Evolutionary conservation across 1,140 invertebrate genomes (phyloP).

Genomic region (Drosophila funebris): DNA sequence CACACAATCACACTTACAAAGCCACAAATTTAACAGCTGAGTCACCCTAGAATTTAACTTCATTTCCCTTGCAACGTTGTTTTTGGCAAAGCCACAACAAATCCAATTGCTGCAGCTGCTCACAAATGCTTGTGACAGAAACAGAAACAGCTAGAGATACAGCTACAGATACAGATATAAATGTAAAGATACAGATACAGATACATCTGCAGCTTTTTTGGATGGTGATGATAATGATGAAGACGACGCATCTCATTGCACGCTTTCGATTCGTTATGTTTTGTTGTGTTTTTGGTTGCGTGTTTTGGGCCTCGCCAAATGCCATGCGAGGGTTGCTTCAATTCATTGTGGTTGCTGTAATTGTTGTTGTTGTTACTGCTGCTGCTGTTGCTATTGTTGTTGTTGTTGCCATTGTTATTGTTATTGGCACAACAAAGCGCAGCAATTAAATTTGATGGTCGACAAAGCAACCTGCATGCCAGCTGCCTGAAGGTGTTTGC

Average conservation of each 20-base stretch:
- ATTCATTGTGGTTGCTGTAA: slow-evolving; percentile 40
- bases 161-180: neutral
- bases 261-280: slow-evolving; percentile 18
- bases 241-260: slow-evolving; percentile 25
- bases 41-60: slow-evolving; percentile 1
- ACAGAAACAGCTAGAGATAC: neutral
- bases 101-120: slow-evolving; percentile 29
- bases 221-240: neutral
- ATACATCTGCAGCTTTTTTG: neutral
- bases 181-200: slow-evolving; percentile 5
- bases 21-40: slow-evolving; percentile 25
- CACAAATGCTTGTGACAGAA: slow-evolving; percentile 11
- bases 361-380: slow-evolving; percentile 1
- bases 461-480: slow-evolving; percentile 49
- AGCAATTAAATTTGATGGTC: slow-evolving; percentile 68
- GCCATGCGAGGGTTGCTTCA: slow-evolving; percentile 59
- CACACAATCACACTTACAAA: slow-evolving; percentile 19
- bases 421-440: slow-evolving; percentile 74
- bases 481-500: slow-evolving; percentile 39
- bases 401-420: slow-evolving; percentile 38
- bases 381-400: slow-evolving; percentile 42
- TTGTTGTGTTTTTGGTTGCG: slow-evolving; percentile 50
- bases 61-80: slow-evolving; percentile 7
- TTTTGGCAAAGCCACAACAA: slow-evolving; percentile 6
- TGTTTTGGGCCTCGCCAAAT: slow-evolving; percentile 48